Conservation (phyloP, 2,113 vertebrate species). For the Phaethon lepturus region DNA sequence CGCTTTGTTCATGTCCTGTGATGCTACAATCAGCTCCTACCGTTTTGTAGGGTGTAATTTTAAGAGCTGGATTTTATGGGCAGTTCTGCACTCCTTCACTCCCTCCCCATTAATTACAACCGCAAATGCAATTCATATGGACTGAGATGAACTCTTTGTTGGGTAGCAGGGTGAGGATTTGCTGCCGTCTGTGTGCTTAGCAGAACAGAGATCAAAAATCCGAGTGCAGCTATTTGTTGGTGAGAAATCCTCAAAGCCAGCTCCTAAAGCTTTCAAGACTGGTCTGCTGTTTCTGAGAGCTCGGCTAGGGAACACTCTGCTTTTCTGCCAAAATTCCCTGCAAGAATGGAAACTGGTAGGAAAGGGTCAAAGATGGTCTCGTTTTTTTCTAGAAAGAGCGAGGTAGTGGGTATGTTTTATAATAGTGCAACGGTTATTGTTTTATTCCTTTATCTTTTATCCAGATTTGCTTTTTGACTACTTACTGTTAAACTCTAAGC, state of each 20-base stretch:
- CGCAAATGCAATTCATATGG: background rate
- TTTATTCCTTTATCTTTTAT: background rate
- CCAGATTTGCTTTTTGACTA: background rate
- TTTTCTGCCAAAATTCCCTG: background rate
- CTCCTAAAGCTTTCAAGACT: background rate
- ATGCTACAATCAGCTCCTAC: background rate
- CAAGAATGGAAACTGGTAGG: background rate
- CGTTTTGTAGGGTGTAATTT: background rate
- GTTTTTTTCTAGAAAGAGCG: background rate
- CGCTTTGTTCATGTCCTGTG: background rate
- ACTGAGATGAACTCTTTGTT: background rate
- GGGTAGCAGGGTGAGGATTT: background rate
- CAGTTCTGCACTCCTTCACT: background rate
- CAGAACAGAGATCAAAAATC: background rate
- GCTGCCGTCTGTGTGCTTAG: background rate
- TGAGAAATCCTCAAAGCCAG: background rate
- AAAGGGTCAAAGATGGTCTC: background rate
- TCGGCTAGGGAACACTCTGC: background rate
- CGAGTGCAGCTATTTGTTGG: background rate
- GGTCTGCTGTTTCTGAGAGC: background rate
- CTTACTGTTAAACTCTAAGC: background rate
- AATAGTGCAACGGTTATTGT: background rate
- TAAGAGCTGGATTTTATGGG: background rate
- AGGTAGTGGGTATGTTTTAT: background rate
- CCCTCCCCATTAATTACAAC: constrained; percentile 10